Percentiles rank a stretch among this genome's conserved stretches.
Evolutionary conservation across 2,113 vertebrate species (phyloP).

Genomic region (Machaerirhynchus nigripectus): DNA sequence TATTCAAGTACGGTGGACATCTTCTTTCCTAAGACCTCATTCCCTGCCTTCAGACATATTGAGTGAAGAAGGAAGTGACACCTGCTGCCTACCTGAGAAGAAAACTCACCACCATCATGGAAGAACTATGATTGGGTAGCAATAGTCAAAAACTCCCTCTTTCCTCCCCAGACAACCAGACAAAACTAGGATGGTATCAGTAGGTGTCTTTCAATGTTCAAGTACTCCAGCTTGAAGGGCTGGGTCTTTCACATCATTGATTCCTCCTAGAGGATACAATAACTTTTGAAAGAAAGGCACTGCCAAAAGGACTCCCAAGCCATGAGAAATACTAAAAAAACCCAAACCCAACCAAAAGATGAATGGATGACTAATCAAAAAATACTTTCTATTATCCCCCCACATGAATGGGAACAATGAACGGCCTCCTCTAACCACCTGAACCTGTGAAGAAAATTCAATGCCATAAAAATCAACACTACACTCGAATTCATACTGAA

Average conservation of each 20-base stretch:
- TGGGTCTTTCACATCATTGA: neutral
- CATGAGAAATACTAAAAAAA: neutral
- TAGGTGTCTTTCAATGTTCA: neutral
- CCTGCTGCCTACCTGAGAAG: neutral
- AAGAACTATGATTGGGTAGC: neutral
- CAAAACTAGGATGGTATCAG: neutral
- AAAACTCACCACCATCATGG: neutral
- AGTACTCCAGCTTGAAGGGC: neutral
- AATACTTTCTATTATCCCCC: neutral
- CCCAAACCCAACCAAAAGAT: neutral
- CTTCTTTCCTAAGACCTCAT: neutral
- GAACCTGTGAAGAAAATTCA: neutral
- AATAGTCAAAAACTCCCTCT: neutral
- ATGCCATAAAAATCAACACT: neutral
- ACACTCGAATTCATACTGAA: neutral
- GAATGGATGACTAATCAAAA: neutral
- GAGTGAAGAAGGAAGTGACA: neutral
- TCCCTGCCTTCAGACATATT: neutral
- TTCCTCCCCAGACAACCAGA: neutral
- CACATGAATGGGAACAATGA: neutral
- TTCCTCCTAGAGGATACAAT: neutral
- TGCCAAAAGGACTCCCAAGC: neutral
- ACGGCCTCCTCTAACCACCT: neutral
- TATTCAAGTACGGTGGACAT: neutral
- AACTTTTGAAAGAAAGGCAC: neutral